These are phyloP conservation scores for Drosophila mulleri DNA, from an alignment of 2,888 invertebrate genomes.

Conservation along the genomic window DNA sequence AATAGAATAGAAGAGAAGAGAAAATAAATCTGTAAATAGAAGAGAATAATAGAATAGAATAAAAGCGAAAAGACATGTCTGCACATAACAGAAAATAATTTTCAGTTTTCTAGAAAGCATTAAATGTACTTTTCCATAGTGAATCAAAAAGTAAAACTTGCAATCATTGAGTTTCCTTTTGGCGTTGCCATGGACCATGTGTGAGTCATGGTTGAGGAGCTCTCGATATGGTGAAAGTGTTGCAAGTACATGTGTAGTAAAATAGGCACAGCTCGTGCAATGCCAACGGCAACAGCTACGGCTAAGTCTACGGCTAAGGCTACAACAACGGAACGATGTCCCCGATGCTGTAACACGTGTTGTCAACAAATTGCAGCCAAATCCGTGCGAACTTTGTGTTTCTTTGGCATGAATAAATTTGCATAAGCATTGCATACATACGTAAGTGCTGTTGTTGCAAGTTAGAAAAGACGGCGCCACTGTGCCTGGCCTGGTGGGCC, in stretches of 20 bases:
- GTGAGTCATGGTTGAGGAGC: neutral
- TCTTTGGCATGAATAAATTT: slow-evolving; percentile 75
- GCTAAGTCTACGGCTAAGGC: neutral
- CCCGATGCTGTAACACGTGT: slow-evolving; percentile 63
- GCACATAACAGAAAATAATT: too few species aligned
- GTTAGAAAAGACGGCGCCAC: neutral
- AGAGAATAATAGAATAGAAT: too few species aligned
- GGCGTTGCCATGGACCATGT: neutral
- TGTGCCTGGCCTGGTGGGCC: neutral
- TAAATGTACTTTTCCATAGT: too few species aligned
- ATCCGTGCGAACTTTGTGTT: slow-evolving; percentile 73
- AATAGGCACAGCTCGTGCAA: slow-evolving; percentile 17
- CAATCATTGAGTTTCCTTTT: neutral
- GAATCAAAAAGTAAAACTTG: too few species aligned
- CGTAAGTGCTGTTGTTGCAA: slow-evolving; percentile 29
- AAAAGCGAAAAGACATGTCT: too few species aligned
- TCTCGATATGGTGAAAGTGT: slow-evolving; percentile 3
- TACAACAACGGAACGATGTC: slow-evolving; percentile 1
- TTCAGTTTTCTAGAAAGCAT: too few species aligned
- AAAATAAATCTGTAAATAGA: too few species aligned
- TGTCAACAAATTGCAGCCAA: slow-evolving; percentile 78
- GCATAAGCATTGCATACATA: slow-evolving; percentile 68
- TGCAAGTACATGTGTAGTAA: neutral
- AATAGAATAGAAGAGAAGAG: too few species aligned
- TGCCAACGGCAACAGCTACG: neutral